Percentiles rank a stretch among this genome's conserved stretches.
Evolutionary conservation across 2,113 vertebrate species (phyloP).

Genomic region (Sapajus apella): DNA sequence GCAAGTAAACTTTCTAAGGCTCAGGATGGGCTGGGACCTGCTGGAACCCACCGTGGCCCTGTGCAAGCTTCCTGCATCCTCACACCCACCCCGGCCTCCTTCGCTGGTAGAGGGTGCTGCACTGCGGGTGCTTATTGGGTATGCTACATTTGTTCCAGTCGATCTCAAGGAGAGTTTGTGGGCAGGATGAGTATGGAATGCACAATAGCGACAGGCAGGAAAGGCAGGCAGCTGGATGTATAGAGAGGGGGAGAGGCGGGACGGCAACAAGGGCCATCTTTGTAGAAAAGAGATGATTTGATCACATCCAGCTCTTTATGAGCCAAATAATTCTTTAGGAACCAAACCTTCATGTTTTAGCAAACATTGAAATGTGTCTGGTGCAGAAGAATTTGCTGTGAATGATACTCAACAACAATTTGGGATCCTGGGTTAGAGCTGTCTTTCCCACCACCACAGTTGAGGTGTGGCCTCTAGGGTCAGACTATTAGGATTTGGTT

Average conservation of each 20-base stretch:
- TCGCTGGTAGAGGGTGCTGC: background rate
- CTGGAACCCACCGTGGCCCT: rapidly evolving
- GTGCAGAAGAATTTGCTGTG: background rate
- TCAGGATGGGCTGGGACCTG: background rate
- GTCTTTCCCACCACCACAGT: background rate
- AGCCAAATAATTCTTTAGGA: background rate
- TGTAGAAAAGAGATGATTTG: background rate
- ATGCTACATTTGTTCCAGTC: background rate
- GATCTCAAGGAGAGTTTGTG: slow-evolving; percentile 47
- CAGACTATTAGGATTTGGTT: background rate
- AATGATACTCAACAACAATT: rapidly evolving
- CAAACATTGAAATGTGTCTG: background rate
- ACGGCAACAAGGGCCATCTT: background rate
- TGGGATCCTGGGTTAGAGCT: background rate
- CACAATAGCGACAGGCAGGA: slow-evolving; percentile 9
- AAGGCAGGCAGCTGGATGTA: background rate
- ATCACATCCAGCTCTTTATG: background rate
- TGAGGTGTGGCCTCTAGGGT: background rate
- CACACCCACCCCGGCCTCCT: rapidly evolving
- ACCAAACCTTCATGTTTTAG: background rate
- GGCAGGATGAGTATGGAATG: slow-evolving; percentile 17
- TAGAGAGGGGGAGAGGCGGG: background rate
- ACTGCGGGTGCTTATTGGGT: background rate
- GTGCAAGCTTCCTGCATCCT: background rate
- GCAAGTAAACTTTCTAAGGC: background rate